These are phyloP conservation scores for Acrocephalus scirpaceus DNA, from an alignment of 2,797 vertebrate species.

Conservation along the genomic window DNA sequence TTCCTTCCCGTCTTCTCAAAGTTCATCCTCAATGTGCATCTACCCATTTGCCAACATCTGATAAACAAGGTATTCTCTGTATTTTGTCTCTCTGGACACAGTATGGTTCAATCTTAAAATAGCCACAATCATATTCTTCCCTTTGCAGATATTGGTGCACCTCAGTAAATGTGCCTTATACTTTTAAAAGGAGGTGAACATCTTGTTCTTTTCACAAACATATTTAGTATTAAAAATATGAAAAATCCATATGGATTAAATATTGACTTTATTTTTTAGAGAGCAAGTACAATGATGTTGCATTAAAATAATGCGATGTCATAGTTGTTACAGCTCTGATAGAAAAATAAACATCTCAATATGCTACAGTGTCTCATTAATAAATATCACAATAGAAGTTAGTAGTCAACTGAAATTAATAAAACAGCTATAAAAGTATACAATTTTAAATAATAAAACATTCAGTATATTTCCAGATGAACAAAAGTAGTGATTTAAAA, in stretches of 20 bases:
- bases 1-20: not conserved
- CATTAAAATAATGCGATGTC: slow-evolving; percentile 79
- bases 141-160: not conserved
- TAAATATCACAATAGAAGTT: slow-evolving; percentile 82
- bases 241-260: slow-evolving; percentile 66
- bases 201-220: not conserved
- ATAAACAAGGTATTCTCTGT: not conserved
- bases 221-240: slow-evolving; percentile 58
- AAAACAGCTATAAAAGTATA: slow-evolving; percentile 70
- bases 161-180: not conserved
- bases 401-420: slow-evolving; percentile 79
- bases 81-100: not conserved
- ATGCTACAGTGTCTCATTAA: slow-evolving; percentile 82
- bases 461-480: slow-evolving; percentile 55
- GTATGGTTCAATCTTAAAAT: not conserved
- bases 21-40: not conserved
- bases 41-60: not conserved
- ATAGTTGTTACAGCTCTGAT: slow-evolving; percentile 77
- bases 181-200: not conserved
- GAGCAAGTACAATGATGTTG: slow-evolving; percentile 71
- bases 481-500: slow-evolving; percentile 69
- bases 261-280: slow-evolving; percentile 71
- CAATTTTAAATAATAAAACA: slow-evolving; percentile 68
- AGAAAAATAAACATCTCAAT: slow-evolving; percentile 84
- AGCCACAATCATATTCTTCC: not conserved